phyloP scores from a whole-genome alignment of 2,888 invertebrate species.

The Hydrotaea diabolus region DNA sequence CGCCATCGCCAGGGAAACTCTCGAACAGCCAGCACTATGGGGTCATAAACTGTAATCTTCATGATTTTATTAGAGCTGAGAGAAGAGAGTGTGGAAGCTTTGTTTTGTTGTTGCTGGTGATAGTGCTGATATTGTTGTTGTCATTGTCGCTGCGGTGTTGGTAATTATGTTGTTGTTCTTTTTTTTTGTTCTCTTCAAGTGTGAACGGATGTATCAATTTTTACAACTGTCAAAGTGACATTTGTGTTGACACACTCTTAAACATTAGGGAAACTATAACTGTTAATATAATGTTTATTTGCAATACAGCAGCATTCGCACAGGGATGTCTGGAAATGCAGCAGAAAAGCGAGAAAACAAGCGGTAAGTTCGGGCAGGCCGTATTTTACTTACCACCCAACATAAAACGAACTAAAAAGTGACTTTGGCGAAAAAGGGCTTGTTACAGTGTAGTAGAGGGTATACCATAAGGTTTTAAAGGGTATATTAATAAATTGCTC shows the following conservation, averaged over 20 bases:
- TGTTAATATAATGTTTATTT: constrained; percentile 39
- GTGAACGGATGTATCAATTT: constrained; percentile 61
- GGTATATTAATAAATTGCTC: too few relatives aligned
- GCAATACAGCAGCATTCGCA: not conserved
- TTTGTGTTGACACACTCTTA: constrained; percentile 71
- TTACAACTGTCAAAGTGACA: constrained; percentile 72
- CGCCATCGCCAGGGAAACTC: not conserved
- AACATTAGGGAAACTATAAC: constrained; percentile 52
- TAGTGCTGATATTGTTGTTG: not conserved
- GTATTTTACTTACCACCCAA: too few relatives aligned
- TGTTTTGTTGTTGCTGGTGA: constrained; percentile 7
- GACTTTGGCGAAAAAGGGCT: too few relatives aligned
- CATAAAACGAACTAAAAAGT: too few relatives aligned
- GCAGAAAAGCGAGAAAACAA: not conserved
- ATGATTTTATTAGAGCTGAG: constrained; percentile 57
- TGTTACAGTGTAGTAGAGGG: too few relatives aligned
- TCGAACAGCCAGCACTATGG: constrained; percentile 25
- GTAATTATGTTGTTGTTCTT: too few relatives aligned
- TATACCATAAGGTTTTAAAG: too few relatives aligned
- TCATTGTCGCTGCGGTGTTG: constrained; percentile 39
- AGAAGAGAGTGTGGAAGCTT: constrained; percentile 16
- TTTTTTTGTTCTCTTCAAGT: constrained; percentile 47
- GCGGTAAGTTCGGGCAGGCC: too few relatives aligned
- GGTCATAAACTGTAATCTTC: constrained; percentile 67
- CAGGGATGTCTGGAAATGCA: constrained; percentile 28